These are phyloP conservation scores for Pyralis farinalis DNA, from an alignment of 2,888 invertebrate species.

Conservation along the genomic window DNA sequence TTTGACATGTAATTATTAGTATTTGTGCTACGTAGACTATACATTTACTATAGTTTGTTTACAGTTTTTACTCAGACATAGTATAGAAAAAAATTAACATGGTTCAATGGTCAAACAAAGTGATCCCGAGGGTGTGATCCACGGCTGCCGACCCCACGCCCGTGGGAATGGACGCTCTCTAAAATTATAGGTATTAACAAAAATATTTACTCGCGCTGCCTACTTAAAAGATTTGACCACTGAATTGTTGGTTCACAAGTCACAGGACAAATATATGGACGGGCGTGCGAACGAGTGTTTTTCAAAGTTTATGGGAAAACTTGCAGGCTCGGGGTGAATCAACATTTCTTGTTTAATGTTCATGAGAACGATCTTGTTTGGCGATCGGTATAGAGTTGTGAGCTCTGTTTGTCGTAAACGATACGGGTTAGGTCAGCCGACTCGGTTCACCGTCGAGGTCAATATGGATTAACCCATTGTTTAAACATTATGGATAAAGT, in stretches of 20 bases:
- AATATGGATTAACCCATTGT: no score
- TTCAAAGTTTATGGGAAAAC: constrained; percentile 73
- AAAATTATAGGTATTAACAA: constrained; percentile 69
- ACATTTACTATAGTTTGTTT: no score
- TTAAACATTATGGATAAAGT: no score
- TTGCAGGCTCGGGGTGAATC: constrained; percentile 43
- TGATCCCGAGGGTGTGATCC: constrained; percentile 54
- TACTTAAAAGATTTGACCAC: constrained; percentile 79
- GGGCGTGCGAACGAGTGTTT: constrained; percentile 59
- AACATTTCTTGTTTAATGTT: constrained; percentile 51
- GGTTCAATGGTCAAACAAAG: constrained; percentile 45
- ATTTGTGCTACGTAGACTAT: no score
- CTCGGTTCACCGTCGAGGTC: not conserved
- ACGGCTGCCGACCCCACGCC: constrained; percentile 31
- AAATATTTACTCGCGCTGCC: constrained; percentile 78
- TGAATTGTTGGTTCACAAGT: constrained; percentile 65
- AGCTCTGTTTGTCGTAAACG: constrained; percentile 20
- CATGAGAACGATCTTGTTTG: constrained; percentile 32
- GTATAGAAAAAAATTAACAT: no score
- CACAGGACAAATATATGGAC: constrained; percentile 39
- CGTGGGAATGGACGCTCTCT: constrained; percentile 69
- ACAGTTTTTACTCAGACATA: no score
- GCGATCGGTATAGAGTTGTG: constrained; percentile 23
- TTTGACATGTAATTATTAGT: no score
- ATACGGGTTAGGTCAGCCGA: not conserved